phyloP scores from a whole-genome alignment of 1,140 invertebrate species.

The Trypoxylus dichotomus region DNA sequence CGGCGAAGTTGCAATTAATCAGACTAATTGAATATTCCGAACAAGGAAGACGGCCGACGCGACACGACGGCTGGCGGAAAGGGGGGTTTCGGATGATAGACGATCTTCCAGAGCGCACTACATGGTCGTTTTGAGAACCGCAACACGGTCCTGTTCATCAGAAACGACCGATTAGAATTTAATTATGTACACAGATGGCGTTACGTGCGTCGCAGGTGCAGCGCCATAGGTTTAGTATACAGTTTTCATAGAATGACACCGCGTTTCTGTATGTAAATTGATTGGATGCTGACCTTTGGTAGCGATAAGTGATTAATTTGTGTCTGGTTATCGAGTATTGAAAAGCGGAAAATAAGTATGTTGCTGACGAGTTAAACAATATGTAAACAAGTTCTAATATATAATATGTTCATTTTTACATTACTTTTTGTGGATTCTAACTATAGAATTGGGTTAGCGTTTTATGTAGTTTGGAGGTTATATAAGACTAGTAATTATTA shows the following conservation, averaged over 20 bases:
- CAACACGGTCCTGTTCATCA: background rate
- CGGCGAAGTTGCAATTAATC: background rate
- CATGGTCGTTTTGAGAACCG: background rate
- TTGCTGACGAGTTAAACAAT: too few species aligned
- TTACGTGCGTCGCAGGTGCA: background rate
- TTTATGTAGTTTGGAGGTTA: too few species aligned
- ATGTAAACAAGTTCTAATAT: too few species aligned
- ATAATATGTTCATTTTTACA: too few species aligned
- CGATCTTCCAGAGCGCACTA: background rate
- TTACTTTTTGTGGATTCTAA: too few species aligned
- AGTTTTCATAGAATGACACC: background rate
- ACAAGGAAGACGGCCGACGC: background rate
- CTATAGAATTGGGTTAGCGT: too few species aligned
- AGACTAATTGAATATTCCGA: slow-evolving; percentile 3
- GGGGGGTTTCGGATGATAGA: background rate
- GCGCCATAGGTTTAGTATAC: too few species aligned
- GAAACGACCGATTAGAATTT: background rate
- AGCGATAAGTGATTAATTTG: too few species aligned
- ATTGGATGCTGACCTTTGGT: background rate
- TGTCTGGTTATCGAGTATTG: too few species aligned
- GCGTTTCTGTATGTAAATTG: background rate
- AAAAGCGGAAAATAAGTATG: too few species aligned
- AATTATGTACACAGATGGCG: background rate
- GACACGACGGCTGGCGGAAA: background rate
- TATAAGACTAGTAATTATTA: too few species aligned